Percentiles rank a stretch among this genome's conserved stretches.
Conservation (phyloP, 2,113 vertebrate genomes). For the Notechis scutatus region DNA sequence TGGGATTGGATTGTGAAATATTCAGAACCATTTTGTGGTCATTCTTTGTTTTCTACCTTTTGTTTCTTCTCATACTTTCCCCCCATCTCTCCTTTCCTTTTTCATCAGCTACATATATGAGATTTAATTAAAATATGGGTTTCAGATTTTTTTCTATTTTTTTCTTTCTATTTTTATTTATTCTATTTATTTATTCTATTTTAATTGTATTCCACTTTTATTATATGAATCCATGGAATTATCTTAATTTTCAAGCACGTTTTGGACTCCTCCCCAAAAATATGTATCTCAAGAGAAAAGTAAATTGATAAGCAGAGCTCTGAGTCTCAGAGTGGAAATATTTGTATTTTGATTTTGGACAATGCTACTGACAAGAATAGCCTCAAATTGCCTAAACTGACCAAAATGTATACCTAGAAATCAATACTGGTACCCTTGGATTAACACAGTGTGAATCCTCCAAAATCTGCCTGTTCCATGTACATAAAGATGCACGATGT, state of each 20-base stretch:
- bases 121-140: neutral
- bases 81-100: neutral
- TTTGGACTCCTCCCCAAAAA: neutral
- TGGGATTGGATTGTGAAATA: neutral
- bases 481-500: neutral
- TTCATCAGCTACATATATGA: neutral
- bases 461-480: neutral
- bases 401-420: neutral
- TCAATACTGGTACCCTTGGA: neutral
- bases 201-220: neutral
- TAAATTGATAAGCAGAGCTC: neutral
- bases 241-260: neutral
- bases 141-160: neutral
- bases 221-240: neutral
- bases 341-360: neutral
- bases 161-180: too few species aligned
- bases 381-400: neutral
- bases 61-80: neutral
- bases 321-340: neutral
- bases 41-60: neutral
- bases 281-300: neutral
- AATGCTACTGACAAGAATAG: neutral
- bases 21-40: neutral
- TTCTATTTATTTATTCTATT: neutral
- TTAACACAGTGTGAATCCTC: neutral